A percentile compares a stretch with the other conserved stretches of the same genome.
Conservation (phyloP, 2,888 invertebrate genomes). For the Eilema caniola region DNA sequence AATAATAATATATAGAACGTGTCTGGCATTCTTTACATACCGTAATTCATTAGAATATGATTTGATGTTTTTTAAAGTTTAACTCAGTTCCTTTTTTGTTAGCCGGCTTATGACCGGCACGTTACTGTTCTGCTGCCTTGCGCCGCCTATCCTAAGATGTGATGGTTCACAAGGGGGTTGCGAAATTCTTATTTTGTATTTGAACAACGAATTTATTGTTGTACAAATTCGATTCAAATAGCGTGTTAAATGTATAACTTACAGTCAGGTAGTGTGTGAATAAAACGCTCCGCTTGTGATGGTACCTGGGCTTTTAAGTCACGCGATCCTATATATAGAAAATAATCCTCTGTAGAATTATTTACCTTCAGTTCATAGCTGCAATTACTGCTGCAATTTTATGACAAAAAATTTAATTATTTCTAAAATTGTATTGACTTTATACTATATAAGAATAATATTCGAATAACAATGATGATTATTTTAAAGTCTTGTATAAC, state of each 20-base stretch:
- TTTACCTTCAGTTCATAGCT: constrained; percentile 16
- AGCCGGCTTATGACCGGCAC: no score
- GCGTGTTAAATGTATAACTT: no score
- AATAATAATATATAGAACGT: no score
- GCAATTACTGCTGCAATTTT: constrained; percentile 8
- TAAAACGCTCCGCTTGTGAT: constrained; percentile 21
- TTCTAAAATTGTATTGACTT: not conserved
- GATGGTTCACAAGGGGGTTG: no score
- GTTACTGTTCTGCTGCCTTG: no score
- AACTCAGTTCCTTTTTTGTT: no score
- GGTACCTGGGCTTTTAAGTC: constrained; percentile 12
- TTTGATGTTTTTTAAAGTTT: no score
- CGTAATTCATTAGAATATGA: no score
- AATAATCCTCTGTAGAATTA: constrained; percentile 15
- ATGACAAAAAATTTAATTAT: constrained; percentile 5
- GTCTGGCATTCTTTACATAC: no score
- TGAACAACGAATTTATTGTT: no score
- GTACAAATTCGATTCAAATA: not conserved
- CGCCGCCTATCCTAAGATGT: no score
- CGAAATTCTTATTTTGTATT: no score
- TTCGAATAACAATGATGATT: not conserved
- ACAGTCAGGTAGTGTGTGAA: not conserved
- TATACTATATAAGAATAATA: not conserved
- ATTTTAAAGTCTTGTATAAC: constrained; percentile 5
- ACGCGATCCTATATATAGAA: constrained; percentile 13